A percentile compares a stretch with the other conserved stretches of the same genome.
Conservation (phyloP, 2,113 vertebrate genomes). For the Dinomys branickii region DNA sequence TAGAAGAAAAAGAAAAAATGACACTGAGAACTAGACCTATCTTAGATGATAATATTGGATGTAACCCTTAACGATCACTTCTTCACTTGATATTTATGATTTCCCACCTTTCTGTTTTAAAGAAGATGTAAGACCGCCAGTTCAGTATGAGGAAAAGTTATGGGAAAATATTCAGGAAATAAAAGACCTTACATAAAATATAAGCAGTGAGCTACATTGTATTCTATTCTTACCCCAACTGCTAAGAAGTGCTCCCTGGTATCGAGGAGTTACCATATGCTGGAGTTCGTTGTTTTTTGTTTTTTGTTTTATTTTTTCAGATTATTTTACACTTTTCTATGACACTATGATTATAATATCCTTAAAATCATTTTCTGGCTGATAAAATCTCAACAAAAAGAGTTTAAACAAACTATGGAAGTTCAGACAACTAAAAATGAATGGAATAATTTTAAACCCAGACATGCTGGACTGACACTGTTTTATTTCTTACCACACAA, state of each 20-base stretch:
- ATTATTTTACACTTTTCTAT: accelerated
- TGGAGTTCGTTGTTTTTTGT: too few species aligned
- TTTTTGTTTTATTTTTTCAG: neutral
- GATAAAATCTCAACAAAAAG: neutral
- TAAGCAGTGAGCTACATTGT: neutral
- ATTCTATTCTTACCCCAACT: neutral
- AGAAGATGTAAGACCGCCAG: neutral
- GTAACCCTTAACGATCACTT: neutral
- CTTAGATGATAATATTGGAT: neutral
- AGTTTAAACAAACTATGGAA: neutral
- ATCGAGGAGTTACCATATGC: neutral
- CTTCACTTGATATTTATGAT: too few species aligned
- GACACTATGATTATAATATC: neutral
- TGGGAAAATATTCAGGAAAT: neutral
- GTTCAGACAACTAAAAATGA: neutral
- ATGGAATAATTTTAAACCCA: neutral
- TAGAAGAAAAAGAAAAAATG: neutral
- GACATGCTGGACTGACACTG: neutral
- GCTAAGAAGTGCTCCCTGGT: neutral
- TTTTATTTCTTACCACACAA: neutral
- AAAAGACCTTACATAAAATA: neutral
- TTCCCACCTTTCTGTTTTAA: neutral
- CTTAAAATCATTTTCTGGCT: neutral
- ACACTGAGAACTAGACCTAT: neutral
- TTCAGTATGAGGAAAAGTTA: neutral